Percentiles rank a stretch among this genome's conserved stretches.
These are phyloP conservation scores for Trichoplax adhaerens DNA, from an alignment of 37 sponge, comb jelly and placozoan species.

Conservation along the genomic window DNA sequence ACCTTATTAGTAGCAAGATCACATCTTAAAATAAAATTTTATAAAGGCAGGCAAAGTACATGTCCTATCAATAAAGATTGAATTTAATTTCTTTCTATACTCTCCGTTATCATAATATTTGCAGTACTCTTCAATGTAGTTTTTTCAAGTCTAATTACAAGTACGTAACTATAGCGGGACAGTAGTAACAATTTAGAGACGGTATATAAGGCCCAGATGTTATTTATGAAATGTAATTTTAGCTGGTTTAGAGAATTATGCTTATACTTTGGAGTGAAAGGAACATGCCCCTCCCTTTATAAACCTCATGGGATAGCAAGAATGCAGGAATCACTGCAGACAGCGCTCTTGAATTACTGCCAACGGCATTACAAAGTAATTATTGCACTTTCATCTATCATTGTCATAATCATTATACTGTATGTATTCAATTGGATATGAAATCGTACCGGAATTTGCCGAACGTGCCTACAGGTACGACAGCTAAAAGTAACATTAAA, in stretches of 20 bases:
- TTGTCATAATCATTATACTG: conserved; percentile 54
- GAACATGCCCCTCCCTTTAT: conserved; percentile 48
- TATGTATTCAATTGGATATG: conserved; percentile 74
- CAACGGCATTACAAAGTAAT: conserved; percentile 33
- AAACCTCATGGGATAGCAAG: conserved; percentile 47
- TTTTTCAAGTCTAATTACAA: no score
- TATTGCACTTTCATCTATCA: conserved; percentile 53
- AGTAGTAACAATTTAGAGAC: no score
- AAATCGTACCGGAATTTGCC: conserved; percentile 35
- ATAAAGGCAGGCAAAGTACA: no score
- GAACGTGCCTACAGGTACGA: conserved; percentile 50
- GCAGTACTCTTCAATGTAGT: no score
- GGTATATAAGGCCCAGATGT: no score
- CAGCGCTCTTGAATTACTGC: conserved; percentile 33
- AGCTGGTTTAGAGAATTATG: conserved; percentile 61
- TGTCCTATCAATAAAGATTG: no score
- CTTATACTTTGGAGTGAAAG: conserved; percentile 28
- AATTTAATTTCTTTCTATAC: no score
- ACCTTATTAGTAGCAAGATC: no score
- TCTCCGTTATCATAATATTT: no score
- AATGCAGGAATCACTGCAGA: conserved; percentile 38
- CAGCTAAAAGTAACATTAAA: neutral
- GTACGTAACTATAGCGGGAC: no score
- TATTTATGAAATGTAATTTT: neutral
- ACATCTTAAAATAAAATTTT: no score